These are phyloP conservation scores for Drymonia ruficornis DNA, from an alignment of 2,888 invertebrate species.

Conservation along the genomic window DNA sequence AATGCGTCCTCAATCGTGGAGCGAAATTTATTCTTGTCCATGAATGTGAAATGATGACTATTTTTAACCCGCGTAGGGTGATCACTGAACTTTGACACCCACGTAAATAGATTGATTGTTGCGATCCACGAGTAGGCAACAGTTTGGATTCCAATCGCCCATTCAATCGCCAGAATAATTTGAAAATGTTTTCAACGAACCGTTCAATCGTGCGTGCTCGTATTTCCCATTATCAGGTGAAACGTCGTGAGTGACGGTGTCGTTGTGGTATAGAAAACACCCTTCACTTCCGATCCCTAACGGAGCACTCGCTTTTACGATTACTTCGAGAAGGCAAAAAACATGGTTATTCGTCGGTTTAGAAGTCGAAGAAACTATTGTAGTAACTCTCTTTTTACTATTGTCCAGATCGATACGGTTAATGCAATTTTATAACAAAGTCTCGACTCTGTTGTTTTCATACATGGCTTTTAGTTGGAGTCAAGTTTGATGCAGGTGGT, in stretches of 20 bases:
- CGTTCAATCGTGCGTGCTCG: neutral
- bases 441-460: too few relatives aligned
- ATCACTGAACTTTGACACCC: slow-evolving; percentile 66
- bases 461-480: too few relatives aligned
- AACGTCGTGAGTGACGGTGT: slow-evolving; percentile 13
- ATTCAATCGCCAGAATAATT: neutral
- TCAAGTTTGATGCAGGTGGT: too few relatives aligned
- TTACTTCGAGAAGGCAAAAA: slow-evolving; percentile 33
- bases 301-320: slow-evolving; percentile 29
- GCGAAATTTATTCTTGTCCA: neutral
- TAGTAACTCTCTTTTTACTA: neutral
- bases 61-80: slow-evolving; percentile 50
- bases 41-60: slow-evolving; percentile 44
- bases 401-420: neutral
- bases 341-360: slow-evolving; percentile 7
- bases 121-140: slow-evolving; percentile 36
- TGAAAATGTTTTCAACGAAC: neutral
- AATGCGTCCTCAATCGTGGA: neutral
- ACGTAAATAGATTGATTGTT: slow-evolving; percentile 57
- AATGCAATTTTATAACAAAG: neutral
- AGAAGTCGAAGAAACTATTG: neutral
- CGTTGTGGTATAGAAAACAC: slow-evolving; percentile 35
- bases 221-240: neutral
- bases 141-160: slow-evolving; percentile 14
- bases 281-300: slow-evolving; percentile 47